Evolutionary conservation across 2,888 invertebrate genomes (phyloP).

Genomic region (Dione juno): DNA sequence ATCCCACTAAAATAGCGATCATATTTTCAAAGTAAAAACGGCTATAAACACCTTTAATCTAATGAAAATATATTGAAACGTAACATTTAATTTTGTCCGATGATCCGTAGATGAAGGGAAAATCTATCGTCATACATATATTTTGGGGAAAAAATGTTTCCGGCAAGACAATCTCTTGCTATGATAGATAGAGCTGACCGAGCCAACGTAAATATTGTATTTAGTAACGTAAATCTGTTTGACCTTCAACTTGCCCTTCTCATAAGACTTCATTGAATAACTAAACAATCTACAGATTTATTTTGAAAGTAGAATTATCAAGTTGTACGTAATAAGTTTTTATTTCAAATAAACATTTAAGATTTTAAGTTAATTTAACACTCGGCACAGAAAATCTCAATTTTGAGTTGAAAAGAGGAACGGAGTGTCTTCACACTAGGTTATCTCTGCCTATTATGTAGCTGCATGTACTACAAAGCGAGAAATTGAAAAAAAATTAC

Average conservation of each 20-base stretch:
- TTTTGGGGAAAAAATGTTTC: constrained; percentile 5
- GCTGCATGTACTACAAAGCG: too few species aligned
- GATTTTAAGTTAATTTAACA: too few species aligned
- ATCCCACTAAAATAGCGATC: too few species aligned
- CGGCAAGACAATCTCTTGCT: constrained; percentile 12
- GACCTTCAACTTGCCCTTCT: constrained; percentile 13
- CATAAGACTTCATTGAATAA: constrained; percentile 9
- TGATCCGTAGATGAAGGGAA: background rate
- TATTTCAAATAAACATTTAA: too few species aligned
- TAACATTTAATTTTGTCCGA: constrained; percentile 12
- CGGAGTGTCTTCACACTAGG: too few species aligned
- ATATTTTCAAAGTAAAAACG: too few species aligned
- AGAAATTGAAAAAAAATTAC: too few species aligned
- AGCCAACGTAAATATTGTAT: constrained; percentile 6
- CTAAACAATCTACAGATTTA: constrained; percentile 1
- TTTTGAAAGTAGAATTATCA: too few species aligned
- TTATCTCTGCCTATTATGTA: too few species aligned
- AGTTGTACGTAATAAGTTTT: too few species aligned
- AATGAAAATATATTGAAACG: constrained; percentile 15
- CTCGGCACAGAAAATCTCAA: too few species aligned
- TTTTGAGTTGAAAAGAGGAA: too few species aligned
- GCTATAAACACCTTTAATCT: background rate
- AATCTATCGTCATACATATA: constrained; percentile 6
- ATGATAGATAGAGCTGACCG: constrained; percentile 3
- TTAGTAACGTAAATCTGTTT: constrained; percentile 1